phyloP scores from a whole-genome alignment of 2,797 vertebrate species.

The Chelon auratus region DNA sequence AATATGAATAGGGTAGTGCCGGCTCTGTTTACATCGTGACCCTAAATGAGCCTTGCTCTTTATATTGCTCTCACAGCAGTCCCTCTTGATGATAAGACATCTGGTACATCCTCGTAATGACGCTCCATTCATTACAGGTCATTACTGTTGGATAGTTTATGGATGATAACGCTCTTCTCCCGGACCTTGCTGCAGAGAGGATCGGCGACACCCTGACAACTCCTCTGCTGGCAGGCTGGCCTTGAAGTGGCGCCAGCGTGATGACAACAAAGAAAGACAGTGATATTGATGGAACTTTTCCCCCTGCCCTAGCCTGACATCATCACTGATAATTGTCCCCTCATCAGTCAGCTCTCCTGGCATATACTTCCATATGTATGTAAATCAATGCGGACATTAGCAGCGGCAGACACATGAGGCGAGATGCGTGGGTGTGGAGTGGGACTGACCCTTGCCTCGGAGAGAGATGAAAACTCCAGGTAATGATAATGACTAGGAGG shows the following conservation, averaged over 20 bases:
- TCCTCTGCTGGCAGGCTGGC: slow-evolving; percentile 15
- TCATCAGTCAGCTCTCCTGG: slow-evolving; percentile 54
- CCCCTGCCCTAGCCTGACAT: slow-evolving; percentile 33
- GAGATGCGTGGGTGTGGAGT: slow-evolving; percentile 26
- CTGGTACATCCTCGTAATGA: slow-evolving; percentile 51
- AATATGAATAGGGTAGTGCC: neutral
- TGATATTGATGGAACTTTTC: slow-evolving; percentile 49
- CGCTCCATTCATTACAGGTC: slow-evolving; percentile 49
- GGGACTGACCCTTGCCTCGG: slow-evolving; percentile 33
- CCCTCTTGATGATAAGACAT: slow-evolving; percentile 28
- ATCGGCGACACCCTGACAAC: slow-evolving; percentile 31
- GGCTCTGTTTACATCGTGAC: neutral
- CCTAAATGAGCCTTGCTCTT: slow-evolving; percentile 12
- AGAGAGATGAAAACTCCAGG: slow-evolving; percentile 54
- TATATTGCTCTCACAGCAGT: neutral
- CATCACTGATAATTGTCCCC: slow-evolving; percentile 47
- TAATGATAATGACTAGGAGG: slow-evolving; percentile 48
- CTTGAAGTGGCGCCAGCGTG: slow-evolving; percentile 40
- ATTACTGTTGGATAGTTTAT: slow-evolving; percentile 51
- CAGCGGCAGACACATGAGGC: slow-evolving; percentile 16
- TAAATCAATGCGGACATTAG: slow-evolving; percentile 62
- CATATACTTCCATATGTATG: slow-evolving; percentile 50
- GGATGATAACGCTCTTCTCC: slow-evolving; percentile 28
- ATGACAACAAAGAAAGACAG: slow-evolving; percentile 53
- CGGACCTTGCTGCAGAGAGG: slow-evolving; percentile 18